Evolutionary conservation across 23 tunicate genomes (phyloP), one percentile per base, ranked within the genome.

Genomic region (Trididemnum clinides): DNA sequence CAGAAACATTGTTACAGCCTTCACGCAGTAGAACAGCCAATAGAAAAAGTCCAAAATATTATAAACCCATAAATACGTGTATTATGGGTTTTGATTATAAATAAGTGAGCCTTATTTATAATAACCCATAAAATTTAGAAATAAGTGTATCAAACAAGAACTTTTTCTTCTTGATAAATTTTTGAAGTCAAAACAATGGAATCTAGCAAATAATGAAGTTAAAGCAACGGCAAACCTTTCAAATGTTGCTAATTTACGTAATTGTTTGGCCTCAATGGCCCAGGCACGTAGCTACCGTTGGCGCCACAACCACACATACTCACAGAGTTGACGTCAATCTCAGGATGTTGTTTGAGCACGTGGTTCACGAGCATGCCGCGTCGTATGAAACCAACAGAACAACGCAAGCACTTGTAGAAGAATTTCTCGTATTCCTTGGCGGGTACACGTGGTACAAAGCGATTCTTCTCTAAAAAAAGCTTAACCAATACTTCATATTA

Each of bases 281-380:
- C n/a, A n/a, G n/a, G n/a, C n/a, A n/a, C n/a, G n/a, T n/a, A n/a
- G n/a, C n/a, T 15, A 21, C 4, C 23, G 38, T 5, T 28, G n/a
- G 7, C 23, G 19, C 28, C 4, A 28, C 58, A 37, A 28, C 12
- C 26, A 28, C 49, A 33, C 1, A 44, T 29, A 57, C 57, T 64
- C 18, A 81, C 83, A 18, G 87, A 49, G 25, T 65, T 57, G 2
- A 77, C 62, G 18, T 86, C 84, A 0, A 76, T 34, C 28, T 81
- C 96, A 1, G 96, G 96, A 81, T 91, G 96, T 64, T 75, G 71
- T 54, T 91, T 91, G 0, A 74, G 38, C 27, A 91, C 3, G 64
- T 91, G 96, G 39, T 81, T 92, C 39, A 92, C 71, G 54, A 92
- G 80, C 97, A 92, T 87, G 65, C 97, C 97, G 49, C 97, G 44